phyloP scores from a whole-genome alignment of 2,797 vertebrate genomes.

The Champsocephalus gunnari region DNA sequence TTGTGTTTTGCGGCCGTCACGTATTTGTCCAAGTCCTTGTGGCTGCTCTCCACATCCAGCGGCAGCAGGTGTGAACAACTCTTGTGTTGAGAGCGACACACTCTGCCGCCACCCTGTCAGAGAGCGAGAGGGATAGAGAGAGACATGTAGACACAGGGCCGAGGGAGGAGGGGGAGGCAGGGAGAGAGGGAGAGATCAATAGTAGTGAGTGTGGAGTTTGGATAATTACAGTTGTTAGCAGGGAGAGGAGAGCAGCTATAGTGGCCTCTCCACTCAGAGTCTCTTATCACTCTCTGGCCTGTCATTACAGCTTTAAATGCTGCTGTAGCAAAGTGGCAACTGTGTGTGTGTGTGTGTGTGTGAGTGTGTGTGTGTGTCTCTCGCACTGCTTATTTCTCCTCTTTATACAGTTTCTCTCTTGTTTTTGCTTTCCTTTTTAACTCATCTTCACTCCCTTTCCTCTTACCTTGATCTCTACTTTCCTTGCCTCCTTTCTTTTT shows the following conservation, averaged over 20 bases:
- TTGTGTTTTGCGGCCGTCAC: constrained; percentile 81
- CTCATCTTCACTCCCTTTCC: neutral
- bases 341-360: constrained; percentile 40
- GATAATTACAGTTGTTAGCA: constrained; percentile 95
- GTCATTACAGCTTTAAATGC: constrained; percentile 86
- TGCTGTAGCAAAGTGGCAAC: constrained; percentile 73
- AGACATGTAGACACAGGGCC: constrained; percentile 16
- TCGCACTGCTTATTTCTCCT: neutral
- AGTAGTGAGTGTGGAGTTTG: constrained; percentile 94
- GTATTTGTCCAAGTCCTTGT: constrained; percentile 84
- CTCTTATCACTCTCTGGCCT: constrained; percentile 92
- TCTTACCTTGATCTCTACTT: neutral
- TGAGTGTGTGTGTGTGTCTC: constrained; percentile 19
- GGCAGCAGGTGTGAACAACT: constrained; percentile 91
- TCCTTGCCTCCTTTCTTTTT: neutral
- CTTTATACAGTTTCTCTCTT: no score
- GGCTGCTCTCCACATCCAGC: constrained; percentile 85
- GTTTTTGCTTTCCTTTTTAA: neutral
- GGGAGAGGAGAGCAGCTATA: constrained; percentile 84
- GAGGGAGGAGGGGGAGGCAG: constrained; percentile 5
- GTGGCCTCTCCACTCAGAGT: constrained; percentile 86
- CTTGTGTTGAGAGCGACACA: constrained; percentile 91
- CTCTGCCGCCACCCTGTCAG: constrained; percentile 63
- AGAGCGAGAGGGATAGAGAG: constrained; percentile 35
- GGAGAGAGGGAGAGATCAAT: constrained; percentile 91